Conservation (phyloP, 2,797 vertebrate species). For the Pagetopsis macropterus region DNA sequence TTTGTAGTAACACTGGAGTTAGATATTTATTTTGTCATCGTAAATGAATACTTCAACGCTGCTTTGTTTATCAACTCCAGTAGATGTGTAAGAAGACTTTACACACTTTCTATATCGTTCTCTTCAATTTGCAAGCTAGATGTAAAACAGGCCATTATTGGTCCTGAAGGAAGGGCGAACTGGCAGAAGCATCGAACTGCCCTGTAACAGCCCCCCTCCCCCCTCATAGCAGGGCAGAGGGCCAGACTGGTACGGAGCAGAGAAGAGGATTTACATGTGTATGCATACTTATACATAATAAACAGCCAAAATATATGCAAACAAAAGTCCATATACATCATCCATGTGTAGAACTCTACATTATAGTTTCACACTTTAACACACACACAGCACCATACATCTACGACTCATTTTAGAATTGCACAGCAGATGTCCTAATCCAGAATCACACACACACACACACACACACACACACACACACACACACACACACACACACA, state of each 20-base stretch:
- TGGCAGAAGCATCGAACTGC: constrained; percentile 48
- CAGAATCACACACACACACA: constrained; percentile 65
- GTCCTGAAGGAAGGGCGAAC: constrained; percentile 26
- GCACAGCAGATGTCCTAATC: constrained; percentile 87
- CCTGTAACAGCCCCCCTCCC: constrained; percentile 51
- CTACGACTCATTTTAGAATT: constrained; percentile 79
- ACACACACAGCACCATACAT: constrained; percentile 53
- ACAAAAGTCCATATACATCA: not conserved
- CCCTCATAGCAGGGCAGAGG: constrained; percentile 47
- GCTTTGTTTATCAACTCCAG: not conserved
- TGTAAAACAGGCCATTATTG: constrained; percentile 19
- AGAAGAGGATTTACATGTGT: constrained; percentile 20
- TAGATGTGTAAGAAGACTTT: not conserved
- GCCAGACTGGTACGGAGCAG: constrained; percentile 62
- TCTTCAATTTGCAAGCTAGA: not conserved
- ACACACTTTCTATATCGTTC: not conserved
- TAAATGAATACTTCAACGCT: not conserved
- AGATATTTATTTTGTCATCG: not conserved
- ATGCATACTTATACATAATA: constrained; percentile 19
- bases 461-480: constrained; percentile 12
- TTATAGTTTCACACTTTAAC: constrained; percentile 8
- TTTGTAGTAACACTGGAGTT: not conserved
- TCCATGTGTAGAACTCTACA: not conserved
- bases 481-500: constrained; percentile 59
- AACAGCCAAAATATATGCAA: not conserved